A percentile compares a stretch with the other conserved stretches of the same genome.
phyloP scores from a whole-genome alignment of 2,113 vertebrate species.

The Micromys minutus region DNA sequence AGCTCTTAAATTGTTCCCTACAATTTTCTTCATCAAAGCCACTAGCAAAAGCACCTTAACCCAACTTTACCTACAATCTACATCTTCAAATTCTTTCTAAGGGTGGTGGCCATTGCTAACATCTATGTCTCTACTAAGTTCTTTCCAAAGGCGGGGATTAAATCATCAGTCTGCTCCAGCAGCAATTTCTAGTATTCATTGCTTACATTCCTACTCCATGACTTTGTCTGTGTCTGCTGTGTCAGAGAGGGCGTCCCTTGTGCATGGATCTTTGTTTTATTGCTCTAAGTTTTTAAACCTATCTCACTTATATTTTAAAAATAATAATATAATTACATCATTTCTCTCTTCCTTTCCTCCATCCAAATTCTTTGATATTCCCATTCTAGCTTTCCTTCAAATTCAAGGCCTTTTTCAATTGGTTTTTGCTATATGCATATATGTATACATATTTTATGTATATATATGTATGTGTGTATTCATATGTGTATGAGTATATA shows the following conservation, averaged over 20 bases:
- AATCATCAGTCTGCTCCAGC: too few relatives aligned
- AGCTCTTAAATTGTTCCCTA: too few relatives aligned
- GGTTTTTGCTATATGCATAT: neutral
- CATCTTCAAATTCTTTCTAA: too few relatives aligned
- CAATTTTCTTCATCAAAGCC: too few relatives aligned
- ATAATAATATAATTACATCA: neutral
- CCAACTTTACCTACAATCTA: too few relatives aligned
- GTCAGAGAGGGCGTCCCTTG: neutral
- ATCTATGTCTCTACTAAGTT: too few relatives aligned
- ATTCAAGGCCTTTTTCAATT: neutral
- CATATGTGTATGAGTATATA: neutral
- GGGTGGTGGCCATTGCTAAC: too few relatives aligned
- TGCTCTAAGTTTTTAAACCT: neutral
- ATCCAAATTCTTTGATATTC: neutral
- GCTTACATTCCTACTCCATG: neutral
- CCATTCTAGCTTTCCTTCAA: neutral
- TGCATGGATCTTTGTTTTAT: neutral
- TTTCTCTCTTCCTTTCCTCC: neutral
- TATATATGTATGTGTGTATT: neutral
- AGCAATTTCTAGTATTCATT: neutral
- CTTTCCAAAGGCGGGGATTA: too few relatives aligned
- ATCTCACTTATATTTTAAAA: neutral
- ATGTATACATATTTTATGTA: neutral
- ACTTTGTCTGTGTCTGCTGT: neutral
- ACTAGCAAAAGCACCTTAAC: too few relatives aligned